Conservation (phyloP, 2,113 vertebrate genomes). For the Kryptolebias marmoratus region DNA sequence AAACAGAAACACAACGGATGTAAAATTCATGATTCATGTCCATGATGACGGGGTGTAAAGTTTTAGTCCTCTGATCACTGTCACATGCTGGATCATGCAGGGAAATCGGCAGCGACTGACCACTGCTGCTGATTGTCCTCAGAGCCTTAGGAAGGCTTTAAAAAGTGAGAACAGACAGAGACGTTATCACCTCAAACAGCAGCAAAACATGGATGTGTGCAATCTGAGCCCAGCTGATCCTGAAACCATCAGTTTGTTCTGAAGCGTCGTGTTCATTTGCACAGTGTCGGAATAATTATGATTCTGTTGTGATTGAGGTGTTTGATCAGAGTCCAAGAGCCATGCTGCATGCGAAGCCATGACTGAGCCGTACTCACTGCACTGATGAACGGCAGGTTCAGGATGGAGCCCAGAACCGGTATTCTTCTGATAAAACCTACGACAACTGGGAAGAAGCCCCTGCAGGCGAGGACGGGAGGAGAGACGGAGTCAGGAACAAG, state of each 20-base stretch:
- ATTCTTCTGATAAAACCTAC: slow-evolving; percentile 97
- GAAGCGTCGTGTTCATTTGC: no score
- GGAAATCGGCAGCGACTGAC: slow-evolving; percentile 89
- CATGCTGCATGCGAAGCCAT: slow-evolving; percentile 25
- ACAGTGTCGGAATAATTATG: not conserved
- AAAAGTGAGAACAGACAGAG: slow-evolving; percentile 64
- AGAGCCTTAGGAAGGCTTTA: slow-evolving; percentile 93
- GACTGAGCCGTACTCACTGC: slow-evolving; percentile 84
- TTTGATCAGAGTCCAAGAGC: slow-evolving; percentile 17
- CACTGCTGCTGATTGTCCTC: slow-evolving; percentile 90
- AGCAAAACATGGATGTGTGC: slow-evolving; percentile 31
- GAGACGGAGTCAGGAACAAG: not conserved
- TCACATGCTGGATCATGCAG: slow-evolving; percentile 82
- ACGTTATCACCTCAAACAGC: slow-evolving; percentile 66
- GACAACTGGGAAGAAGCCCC: slow-evolving; percentile 97
- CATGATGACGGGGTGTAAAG: not conserved
- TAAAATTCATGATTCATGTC: not conserved
- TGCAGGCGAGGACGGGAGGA: slow-evolving; percentile 54
- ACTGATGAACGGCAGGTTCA: slow-evolving; percentile 97
- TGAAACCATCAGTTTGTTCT: no score
- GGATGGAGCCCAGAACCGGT: slow-evolving; percentile 92
- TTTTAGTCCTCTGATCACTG: not conserved
- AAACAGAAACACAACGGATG: no score
- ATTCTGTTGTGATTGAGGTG: slow-evolving; percentile 8
- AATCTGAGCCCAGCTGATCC: no score